These are phyloP conservation scores for Bungarus multicinctus DNA, from an alignment of 2,113 vertebrate species.

Conservation along the genomic window DNA sequence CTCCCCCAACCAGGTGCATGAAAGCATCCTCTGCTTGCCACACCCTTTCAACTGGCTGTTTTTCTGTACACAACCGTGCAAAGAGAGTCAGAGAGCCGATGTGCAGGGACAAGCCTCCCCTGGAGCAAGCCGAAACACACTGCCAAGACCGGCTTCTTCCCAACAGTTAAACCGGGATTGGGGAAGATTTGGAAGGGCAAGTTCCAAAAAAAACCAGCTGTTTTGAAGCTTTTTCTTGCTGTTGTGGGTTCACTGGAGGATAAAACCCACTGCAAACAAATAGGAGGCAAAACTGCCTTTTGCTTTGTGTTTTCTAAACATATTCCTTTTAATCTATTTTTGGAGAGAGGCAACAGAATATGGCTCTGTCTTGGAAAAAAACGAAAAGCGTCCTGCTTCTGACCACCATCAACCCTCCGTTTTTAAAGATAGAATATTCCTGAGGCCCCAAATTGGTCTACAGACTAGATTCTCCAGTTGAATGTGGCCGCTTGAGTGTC, in stretches of 20 bases:
- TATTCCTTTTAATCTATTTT: neutral
- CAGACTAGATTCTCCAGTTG: neutral
- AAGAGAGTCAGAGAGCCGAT: neutral
- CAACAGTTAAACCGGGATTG: constrained; percentile 25
- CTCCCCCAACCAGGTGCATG: neutral
- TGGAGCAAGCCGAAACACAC: constrained; percentile 31
- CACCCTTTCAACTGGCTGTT: constrained; percentile 19
- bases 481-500: neutral
- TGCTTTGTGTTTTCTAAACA: neutral
- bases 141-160: neutral
- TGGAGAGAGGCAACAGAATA: neutral
- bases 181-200: constrained; percentile 53
- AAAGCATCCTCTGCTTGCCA: neutral
- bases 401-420: neutral
- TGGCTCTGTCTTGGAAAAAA: neutral
- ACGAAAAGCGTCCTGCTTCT: neutral
- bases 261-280: neutral
- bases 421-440: neutral
- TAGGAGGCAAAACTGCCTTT: neutral
- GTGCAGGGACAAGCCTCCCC: constrained; percentile 44
- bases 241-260: neutral
- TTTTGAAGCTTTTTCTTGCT: neutral
- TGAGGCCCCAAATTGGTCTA: neutral
- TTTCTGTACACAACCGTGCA: constrained; percentile 12
- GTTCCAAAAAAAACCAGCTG: neutral